These are phyloP conservation scores for Galbula dea DNA, from an alignment of 2,113 vertebrate species.

Conservation along the genomic window DNA sequence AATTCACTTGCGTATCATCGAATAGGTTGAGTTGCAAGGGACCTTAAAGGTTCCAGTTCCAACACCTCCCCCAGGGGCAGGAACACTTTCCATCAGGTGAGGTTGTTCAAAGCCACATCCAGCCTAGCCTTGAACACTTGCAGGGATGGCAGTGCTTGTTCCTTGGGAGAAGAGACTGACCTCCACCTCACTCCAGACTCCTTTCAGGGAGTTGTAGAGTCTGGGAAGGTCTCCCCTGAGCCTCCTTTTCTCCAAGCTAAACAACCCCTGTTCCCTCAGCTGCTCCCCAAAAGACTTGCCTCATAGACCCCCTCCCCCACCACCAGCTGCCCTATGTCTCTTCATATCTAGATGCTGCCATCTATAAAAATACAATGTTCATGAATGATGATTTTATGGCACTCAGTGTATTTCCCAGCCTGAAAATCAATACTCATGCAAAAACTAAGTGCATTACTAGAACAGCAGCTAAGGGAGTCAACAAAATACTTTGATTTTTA, in stretches of 20 bases:
- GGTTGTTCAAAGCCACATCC: no score
- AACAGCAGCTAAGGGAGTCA: not conserved
- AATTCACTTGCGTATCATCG: no score
- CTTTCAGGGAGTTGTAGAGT: not conserved
- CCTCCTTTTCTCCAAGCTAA: not conserved
- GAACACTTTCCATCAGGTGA: no score
- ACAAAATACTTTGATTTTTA: conserved; percentile 7
- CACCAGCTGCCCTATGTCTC: not conserved
- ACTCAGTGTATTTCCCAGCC: not conserved
- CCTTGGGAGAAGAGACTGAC: not conserved
- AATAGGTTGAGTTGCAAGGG: no score
- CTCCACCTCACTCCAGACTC: not conserved
- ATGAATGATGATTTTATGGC: not conserved
- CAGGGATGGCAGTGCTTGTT: not conserved
- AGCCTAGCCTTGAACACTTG: no score
- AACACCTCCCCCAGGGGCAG: no score
- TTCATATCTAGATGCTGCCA: not conserved
- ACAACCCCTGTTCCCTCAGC: not conserved
- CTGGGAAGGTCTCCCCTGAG: not conserved
- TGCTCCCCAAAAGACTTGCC: not conserved
- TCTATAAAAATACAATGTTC: not conserved
- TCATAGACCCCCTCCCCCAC: no score
- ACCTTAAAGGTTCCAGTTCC: no score
- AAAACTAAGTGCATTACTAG: not conserved
- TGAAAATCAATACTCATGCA: not conserved